Evolutionary conservation across 35 echinoderm and acorn worm species (phyloP).

Genomic region (Hemicentrotus pulcherrimus): DNA sequence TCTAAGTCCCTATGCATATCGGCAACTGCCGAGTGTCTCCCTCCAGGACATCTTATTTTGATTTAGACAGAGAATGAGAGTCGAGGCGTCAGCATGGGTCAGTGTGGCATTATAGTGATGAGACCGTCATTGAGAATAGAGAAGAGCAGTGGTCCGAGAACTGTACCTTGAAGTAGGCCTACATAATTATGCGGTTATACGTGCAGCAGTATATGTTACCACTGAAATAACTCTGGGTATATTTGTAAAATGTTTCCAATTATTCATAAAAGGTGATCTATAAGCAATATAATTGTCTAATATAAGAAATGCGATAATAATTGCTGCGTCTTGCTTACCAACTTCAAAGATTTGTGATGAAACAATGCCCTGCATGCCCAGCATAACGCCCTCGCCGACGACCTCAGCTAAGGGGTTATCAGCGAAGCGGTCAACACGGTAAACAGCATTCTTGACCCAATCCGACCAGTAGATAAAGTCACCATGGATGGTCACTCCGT

Average conservation of each 20-base stretch:
- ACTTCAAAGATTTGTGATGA: background rate
- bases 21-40: too few species aligned
- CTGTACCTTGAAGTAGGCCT: background rate
- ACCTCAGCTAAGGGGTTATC: background rate
- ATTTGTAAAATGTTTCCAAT: too few species aligned
- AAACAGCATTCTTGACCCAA: slow-evolving; percentile 41
- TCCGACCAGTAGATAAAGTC: slow-evolving; percentile 52
- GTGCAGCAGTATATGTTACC: background rate
- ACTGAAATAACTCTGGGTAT: background rate
- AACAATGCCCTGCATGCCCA: slow-evolving; percentile 34
- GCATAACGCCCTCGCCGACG: slow-evolving; percentile 26
- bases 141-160: background rate
- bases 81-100: too few species aligned
- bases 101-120: too few species aligned
- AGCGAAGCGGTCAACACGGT: slow-evolving; percentile 29
- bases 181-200: background rate
- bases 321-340: background rate
- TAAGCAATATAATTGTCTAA: background rate
- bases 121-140: too few species aligned
- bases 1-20: too few species aligned
- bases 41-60: too few species aligned
- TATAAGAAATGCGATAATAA: background rate
- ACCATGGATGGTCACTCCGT: slow-evolving; percentile 24
- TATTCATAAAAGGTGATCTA: too few species aligned
- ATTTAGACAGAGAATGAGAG: too few species aligned